These are phyloP conservation scores for Siniperca chuatsi DNA, from an alignment of 2,113 vertebrate species.

Conservation along the genomic window DNA sequence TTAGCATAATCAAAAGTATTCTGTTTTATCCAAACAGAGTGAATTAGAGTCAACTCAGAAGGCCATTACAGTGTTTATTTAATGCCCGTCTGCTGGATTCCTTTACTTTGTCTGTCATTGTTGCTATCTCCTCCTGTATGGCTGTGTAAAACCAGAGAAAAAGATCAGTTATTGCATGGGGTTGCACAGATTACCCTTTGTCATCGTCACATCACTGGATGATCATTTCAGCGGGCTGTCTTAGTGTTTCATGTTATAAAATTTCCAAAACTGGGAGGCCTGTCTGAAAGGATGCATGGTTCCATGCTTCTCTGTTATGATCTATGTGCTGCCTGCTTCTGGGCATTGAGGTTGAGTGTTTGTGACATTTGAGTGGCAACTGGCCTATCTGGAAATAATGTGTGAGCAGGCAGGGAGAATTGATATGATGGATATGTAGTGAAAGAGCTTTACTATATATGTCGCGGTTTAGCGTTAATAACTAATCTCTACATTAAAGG, in stretches of 20 bases:
- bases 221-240: slow-evolving; percentile 11
- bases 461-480: slow-evolving; percentile 17
- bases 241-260: not conserved
- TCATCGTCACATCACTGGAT: slow-evolving; percentile 3
- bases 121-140: not conserved
- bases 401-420: not conserved
- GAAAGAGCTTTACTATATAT: not conserved
- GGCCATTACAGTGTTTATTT: not conserved
- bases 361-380: slow-evolving; percentile 58
- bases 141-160: not conserved
- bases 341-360: slow-evolving; percentile 39
- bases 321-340: slow-evolving; percentile 21
- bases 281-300: slow-evolving; percentile 10
- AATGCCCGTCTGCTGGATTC: not conserved
- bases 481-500: not conserved
- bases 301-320: not conserved
- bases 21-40: slow-evolving; percentile 5
- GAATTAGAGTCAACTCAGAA: slow-evolving; percentile 4
- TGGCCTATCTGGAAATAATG: slow-evolving; percentile 27
- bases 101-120: not conserved
- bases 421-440: not conserved
- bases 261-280: slow-evolving; percentile 15
- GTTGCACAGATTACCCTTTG: slow-evolving; percentile 10
- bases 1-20: slow-evolving; percentile 27
- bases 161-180: not conserved